Percentiles rank a stretch among this genome's conserved stretches.
Evolutionary conservation across 2,113 vertebrate species (phyloP).

Genomic region (Micronycteris hirsuta): DNA sequence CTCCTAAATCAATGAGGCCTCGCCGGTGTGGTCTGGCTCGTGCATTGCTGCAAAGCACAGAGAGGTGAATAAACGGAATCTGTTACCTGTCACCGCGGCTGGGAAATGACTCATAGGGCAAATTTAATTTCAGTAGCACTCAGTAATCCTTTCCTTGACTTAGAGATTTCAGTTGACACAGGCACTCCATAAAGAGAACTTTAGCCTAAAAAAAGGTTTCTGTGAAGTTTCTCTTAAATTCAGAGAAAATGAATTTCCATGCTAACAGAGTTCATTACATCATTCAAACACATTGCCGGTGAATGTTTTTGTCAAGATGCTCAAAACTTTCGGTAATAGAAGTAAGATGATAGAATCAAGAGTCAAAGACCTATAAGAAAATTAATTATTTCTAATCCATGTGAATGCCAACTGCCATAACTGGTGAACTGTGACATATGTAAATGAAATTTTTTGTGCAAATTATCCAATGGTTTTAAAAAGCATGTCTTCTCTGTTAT

Average conservation of each 20-base stretch:
- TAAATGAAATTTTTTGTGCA: conserved; percentile 35
- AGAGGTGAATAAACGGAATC: conserved; percentile 68
- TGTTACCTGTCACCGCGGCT: conserved; percentile 74
- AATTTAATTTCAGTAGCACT: conserved; percentile 73
- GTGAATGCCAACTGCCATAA: not conserved
- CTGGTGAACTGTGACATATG: conserved; percentile 16
- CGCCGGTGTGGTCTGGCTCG: conserved; percentile 62
- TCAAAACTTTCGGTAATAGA: conserved; percentile 13
- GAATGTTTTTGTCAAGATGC: not conserved
- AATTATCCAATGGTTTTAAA: not conserved
- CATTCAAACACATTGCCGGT: not conserved
- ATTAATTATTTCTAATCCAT: not conserved
- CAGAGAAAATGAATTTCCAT: not conserved
- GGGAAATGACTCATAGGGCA: conserved; percentile 69
- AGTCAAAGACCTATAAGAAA: conserved; percentile 35
- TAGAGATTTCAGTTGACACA: conserved; percentile 57
- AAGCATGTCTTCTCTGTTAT: not conserved
- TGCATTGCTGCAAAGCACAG: conserved; percentile 66
- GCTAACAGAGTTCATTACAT: conserved; percentile 27
- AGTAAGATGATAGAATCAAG: conserved; percentile 26
- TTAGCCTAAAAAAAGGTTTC: conserved; percentile 46
- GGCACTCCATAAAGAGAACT: conserved; percentile 51
- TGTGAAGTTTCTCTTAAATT: conserved; percentile 50
- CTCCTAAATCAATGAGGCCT: conserved; percentile 53
- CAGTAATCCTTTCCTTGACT: conserved; percentile 66